A percentile compares a stretch with the other conserved stretches of the same genome.
Conservation (phyloP, 2,888 invertebrate genomes). For the Pandemis cinnamomeana region DNA sequence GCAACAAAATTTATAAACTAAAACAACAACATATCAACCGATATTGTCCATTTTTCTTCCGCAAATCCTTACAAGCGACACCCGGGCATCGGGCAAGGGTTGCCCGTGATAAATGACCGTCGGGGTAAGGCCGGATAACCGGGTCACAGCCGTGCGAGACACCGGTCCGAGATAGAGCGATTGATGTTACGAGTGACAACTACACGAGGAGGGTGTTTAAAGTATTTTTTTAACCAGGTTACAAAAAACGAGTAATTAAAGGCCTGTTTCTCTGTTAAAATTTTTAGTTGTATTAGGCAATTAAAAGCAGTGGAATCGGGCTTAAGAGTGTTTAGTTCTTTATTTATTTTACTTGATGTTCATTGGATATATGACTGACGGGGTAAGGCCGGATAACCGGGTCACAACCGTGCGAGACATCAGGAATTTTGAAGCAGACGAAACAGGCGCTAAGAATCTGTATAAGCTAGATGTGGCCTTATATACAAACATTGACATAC, state of each 20-base stretch:
- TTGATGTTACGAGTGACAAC: constrained; percentile 38
- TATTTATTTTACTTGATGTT: no score
- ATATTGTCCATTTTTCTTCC: constrained; percentile 42
- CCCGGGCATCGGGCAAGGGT: constrained; percentile 41
- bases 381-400: constrained; percentile 34
- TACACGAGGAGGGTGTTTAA: constrained; percentile 29
- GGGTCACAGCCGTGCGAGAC: constrained; percentile 41
- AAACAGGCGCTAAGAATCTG: no score
- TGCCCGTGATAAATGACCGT: constrained; percentile 41
- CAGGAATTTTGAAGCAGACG: no score
- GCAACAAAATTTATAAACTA: constrained; percentile 17
- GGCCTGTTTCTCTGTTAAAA: no score
- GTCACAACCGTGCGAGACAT: no score
- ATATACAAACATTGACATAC: no score
- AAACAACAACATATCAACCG: constrained; percentile 40
- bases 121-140: constrained; percentile 33
- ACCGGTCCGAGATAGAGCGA: constrained; percentile 37
- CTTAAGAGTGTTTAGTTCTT: constrained; percentile 34
- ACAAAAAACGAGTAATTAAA: no score
- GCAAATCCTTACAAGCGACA: constrained; percentile 42
- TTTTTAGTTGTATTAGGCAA: no score
- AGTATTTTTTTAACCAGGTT: background rate
- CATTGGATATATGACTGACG: constrained; percentile 37
- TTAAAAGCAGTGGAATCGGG: constrained; percentile 30
- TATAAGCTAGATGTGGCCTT: no score